Evolutionary conservation across 1,140 invertebrate species (phyloP), one percentile per base, ranked within the genome.

Genomic region (Daktulosphaira vitifoliae): DNA sequence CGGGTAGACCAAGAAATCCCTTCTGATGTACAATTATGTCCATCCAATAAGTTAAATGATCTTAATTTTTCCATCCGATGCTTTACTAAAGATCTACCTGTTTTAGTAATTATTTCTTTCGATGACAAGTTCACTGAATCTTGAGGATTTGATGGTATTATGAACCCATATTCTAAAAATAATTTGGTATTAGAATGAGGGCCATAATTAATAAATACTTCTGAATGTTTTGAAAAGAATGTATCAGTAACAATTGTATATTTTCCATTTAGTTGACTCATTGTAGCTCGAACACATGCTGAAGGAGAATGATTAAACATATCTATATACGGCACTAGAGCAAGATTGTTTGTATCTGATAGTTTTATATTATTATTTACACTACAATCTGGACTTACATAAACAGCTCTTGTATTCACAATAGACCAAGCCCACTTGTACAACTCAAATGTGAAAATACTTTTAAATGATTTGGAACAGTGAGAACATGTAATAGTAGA

Each of bases 271-370:
- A 59, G 53, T 25, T 59, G 48, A 62, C 66, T 62, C 16, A 71
- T 59, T 18, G 65, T 66, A 1, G 67, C 69, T 56, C 69, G 53
- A 48, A 72, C 71, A 59, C 68, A 66, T 15, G 71, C 68, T 29
- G 69, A 37, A 49, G 72, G 67, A 3, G 75, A 77, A 71, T 84
- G 83, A 72, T 84, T 84, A 11, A 84, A 73, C 68, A 84, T 73
- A 72, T 85, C 84, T 1, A 85, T 74, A 67, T 78, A 81, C 18
- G 83, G 84, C n/a, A 79, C 81, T 20, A 85, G 70, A 5, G 82
- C 82, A 56, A 78, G 70, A 69, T 54, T 68, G 50, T 80, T 76
- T 37, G 73, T 68, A 67, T 74, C 69, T 11, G 66, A 51, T 8
- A 69, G 52, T 16, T 50, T 65, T 48, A 71, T 54, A 18, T 44